Conservation (phyloP, 2,113 vertebrate genomes). For the Notarius quadriscutis region DNA sequence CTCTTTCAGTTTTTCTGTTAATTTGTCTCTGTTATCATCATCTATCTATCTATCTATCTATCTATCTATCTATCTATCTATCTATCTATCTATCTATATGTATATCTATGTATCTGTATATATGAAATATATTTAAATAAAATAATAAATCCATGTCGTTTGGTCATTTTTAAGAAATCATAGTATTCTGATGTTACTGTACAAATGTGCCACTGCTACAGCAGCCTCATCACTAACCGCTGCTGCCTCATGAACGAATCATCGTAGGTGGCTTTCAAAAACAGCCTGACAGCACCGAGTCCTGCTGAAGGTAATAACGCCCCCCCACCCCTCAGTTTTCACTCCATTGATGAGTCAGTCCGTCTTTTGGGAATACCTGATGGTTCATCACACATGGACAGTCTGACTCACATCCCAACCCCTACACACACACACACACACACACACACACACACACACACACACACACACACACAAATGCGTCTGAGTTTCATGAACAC, state of each 20-base stretch:
- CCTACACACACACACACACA: neutral
- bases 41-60: too few species aligned
- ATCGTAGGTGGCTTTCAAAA: neutral
- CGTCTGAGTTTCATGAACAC: neutral
- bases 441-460: neutral
- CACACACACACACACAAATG: neutral
- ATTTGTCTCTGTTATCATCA: too few species aligned
- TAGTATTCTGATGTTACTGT: neutral
- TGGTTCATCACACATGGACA: neutral
- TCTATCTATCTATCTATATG: too few species aligned
- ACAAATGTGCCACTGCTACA: neutral
- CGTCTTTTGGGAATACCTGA: neutral
- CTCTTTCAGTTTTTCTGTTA: too few species aligned
- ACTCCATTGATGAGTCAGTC: constrained; percentile 1
- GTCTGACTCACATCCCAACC: neutral
- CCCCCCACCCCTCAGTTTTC: neutral
- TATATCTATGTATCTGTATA: too few species aligned
- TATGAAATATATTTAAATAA: too few species aligned
- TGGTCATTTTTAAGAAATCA: neutral
- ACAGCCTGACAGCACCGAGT: neutral
- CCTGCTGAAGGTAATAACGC: neutral
- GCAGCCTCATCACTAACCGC: neutral
- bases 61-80: too few species aligned
- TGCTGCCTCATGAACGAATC: neutral
- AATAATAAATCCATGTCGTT: neutral